These are phyloP conservation scores for Prosopocoilus inquinatus DNA, from an alignment of 2,888 invertebrate genomes.

Conservation along the genomic window DNA sequence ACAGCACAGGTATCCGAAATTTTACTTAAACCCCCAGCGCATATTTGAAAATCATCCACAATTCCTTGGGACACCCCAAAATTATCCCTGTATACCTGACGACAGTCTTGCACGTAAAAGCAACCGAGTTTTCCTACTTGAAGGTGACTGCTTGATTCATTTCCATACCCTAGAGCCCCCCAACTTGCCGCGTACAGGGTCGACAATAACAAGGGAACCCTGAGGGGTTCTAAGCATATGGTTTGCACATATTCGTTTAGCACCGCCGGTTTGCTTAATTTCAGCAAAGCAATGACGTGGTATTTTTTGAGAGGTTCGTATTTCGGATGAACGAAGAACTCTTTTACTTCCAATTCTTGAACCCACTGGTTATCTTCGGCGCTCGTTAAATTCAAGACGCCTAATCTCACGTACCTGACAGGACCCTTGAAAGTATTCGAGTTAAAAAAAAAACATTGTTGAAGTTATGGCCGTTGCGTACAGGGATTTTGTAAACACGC, in stretches of 20 bases:
- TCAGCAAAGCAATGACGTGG: conserved; percentile 55
- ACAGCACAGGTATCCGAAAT: not conserved
- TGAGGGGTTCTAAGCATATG: conserved; percentile 46
- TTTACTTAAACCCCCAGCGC: not conserved
- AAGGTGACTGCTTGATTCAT: conserved; percentile 2
- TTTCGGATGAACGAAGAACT: conserved; percentile 46
- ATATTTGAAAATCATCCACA: too few relatives aligned
- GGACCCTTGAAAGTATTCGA: conserved; percentile 34
- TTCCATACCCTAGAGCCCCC: conserved; percentile 51
- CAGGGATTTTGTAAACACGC: conserved; percentile 35
- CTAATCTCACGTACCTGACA: conserved; percentile 45
- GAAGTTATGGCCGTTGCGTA: too few relatives aligned
- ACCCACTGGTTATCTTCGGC: conserved; percentile 28
- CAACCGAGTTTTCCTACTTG: not conserved
- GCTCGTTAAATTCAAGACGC: conserved; percentile 46
- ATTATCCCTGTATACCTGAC: not conserved
- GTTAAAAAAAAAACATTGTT: too few relatives aligned
- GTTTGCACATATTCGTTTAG: conserved; percentile 48
- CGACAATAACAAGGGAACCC: conserved; percentile 14
- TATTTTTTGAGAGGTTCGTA: conserved; percentile 48
- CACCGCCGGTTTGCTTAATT: conserved; percentile 42
- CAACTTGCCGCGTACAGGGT: conserved; percentile 54
- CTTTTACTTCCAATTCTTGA: conserved; percentile 39
- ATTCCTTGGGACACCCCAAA: too few relatives aligned
- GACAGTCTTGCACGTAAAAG: not conserved